Evolutionary conservation across 2,888 invertebrate species (phyloP).

Genomic region (Noctua janthe): DNA sequence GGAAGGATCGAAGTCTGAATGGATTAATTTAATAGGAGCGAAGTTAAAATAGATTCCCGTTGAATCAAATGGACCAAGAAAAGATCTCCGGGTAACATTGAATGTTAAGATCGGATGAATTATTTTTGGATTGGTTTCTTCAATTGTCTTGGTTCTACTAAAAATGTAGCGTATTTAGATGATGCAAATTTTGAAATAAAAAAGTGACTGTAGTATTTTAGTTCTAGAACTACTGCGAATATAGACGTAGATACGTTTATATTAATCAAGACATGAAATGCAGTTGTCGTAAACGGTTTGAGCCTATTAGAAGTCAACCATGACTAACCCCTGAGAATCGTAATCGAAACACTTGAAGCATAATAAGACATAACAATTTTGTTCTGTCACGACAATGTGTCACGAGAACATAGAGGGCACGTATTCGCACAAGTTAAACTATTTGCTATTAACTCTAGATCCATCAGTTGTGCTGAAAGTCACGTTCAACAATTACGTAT

Average conservation of each 20-base stretch:
- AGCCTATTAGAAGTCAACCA: neutral
- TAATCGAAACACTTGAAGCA: constrained; percentile 32
- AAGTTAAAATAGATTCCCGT: constrained; percentile 69
- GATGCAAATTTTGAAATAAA: neutral
- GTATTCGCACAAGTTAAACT: constrained; percentile 45
- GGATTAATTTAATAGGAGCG: constrained; percentile 65
- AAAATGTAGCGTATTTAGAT: neutral
- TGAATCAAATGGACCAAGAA: constrained; percentile 69
- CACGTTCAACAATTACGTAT: constrained; percentile 65
- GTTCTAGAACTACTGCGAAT: neutral
- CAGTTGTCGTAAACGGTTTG: neutral
- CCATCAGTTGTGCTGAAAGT: constrained; percentile 55
- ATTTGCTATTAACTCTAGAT: constrained; percentile 59
- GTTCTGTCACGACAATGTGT: constrained; percentile 49
- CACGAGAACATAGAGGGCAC: constrained; percentile 35
- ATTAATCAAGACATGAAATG: neutral
- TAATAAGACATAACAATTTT: constrained; percentile 56
- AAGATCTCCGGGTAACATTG: constrained; percentile 54
- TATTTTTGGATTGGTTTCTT: constrained; percentile 37
- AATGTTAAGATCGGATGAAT: constrained; percentile 43
- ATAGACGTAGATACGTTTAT: too few species aligned
- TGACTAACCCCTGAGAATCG: constrained; percentile 6
- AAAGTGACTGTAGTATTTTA: neutral
- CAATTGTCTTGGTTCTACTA: neutral
- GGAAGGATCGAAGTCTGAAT: constrained; percentile 61